These are phyloP conservation scores for Mus spretus DNA, from an alignment of 2,797 vertebrate genomes.

Conservation along the genomic window DNA sequence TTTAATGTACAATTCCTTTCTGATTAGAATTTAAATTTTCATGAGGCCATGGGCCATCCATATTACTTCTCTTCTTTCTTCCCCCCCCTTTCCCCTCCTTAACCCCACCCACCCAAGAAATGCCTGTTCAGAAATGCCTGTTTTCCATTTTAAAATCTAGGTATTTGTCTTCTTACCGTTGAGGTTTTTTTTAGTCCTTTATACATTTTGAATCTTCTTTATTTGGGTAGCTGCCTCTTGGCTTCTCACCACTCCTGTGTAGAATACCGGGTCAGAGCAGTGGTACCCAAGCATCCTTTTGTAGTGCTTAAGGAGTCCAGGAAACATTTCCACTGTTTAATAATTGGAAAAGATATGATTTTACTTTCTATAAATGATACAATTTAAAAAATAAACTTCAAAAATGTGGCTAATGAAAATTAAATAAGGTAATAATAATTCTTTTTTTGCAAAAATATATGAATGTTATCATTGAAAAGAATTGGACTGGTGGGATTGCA, in stretches of 20 bases:
- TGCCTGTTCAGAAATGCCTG: not conserved
- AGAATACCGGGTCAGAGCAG: not conserved
- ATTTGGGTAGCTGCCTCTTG: not conserved
- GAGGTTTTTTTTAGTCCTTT: not conserved
- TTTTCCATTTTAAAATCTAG: not conserved
- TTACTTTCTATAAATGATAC: conserved; percentile 47
- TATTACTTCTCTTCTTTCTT: not conserved
- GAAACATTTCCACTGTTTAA: conserved; percentile 41
- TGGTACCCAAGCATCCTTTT: not conserved
- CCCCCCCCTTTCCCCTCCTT: accelerated
- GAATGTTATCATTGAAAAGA: not conserved
- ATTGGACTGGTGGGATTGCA: too few species aligned
- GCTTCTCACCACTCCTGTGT: not conserved
- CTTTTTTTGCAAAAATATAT: not conserved
- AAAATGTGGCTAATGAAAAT: not conserved
- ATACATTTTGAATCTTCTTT: not conserved
- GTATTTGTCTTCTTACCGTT: not conserved
- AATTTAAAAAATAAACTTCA: not conserved
- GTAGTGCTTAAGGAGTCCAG: not conserved
- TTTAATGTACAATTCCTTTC: not conserved
- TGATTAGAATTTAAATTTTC: not conserved
- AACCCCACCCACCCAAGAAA: not conserved
- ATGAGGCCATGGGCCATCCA: not conserved
- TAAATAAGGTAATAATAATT: conserved; percentile 33
- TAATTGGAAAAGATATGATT: conserved; percentile 21